Percentiles rank a stretch among this genome's conserved stretches.
These are phyloP conservation scores for Nephrocerus scutellatus DNA, from an alignment of 2,888 invertebrate genomes.

Conservation along the genomic window DNA sequence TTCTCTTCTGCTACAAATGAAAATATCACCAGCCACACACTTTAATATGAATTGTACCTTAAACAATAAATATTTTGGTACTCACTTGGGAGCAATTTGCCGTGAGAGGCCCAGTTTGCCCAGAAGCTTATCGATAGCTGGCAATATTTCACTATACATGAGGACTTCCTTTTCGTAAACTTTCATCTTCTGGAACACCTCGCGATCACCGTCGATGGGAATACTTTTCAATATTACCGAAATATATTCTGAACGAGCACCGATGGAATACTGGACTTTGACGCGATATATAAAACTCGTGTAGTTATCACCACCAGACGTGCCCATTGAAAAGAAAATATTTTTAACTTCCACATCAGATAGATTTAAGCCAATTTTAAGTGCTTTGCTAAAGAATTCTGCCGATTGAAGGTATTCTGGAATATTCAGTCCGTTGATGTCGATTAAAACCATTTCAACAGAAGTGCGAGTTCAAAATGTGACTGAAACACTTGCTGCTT, in stretches of 20 bases:
- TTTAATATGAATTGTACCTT: no score
- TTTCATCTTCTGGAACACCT: slow-evolving; percentile 20
- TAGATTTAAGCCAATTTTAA: slow-evolving; percentile 17
- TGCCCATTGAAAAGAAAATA: slow-evolving; percentile 18
- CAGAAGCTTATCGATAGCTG: slow-evolving; percentile 18
- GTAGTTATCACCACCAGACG: slow-evolving; percentile 21
- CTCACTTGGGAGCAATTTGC: slow-evolving; percentile 19
- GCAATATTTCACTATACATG: slow-evolving; percentile 25
- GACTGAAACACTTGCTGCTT: no score
- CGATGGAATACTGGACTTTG: slow-evolving; percentile 9
- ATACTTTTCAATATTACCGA: slow-evolving; percentile 22
- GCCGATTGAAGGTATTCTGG: slow-evolving; percentile 18
- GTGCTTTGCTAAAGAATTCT: slow-evolving; percentile 17
- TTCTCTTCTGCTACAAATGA: no score
- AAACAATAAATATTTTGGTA: no score
- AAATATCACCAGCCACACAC: no score
- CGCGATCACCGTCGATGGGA: slow-evolving; percentile 12
- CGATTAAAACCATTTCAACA: slow-evolving; percentile 19
- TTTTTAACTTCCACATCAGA: slow-evolving; percentile 10
- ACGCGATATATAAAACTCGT: slow-evolving; percentile 19
- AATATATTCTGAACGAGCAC: neutral
- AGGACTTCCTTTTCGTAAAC: slow-evolving; percentile 25
- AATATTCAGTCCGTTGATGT: slow-evolving; percentile 13
- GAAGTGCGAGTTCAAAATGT: no score
- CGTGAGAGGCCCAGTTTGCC: slow-evolving; percentile 6